phyloP scores from a whole-genome alignment of 2,888 invertebrate genomes.

The Dysmachus trigonus region DNA sequence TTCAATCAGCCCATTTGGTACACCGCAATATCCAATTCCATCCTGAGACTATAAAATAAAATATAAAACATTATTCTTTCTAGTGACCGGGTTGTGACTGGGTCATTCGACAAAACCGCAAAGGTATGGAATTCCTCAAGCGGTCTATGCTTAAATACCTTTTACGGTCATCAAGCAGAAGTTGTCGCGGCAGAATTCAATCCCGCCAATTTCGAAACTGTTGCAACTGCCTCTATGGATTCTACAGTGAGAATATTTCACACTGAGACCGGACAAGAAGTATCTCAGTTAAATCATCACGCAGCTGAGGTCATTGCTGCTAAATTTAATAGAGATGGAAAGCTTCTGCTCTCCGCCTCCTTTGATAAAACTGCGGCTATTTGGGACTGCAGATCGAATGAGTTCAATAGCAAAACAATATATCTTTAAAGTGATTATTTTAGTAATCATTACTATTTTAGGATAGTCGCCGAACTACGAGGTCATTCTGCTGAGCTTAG shows the following conservation, averaged over 20 bases:
- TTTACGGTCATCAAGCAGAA: conserved; percentile 80
- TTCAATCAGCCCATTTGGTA: conserved; percentile 82
- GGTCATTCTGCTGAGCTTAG: conserved; percentile 76
- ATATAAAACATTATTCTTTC: neutral
- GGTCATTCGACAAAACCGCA: conserved; percentile 83
- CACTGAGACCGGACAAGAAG: conserved; percentile 71
- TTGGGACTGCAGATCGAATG: conserved; percentile 76
- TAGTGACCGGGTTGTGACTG: conserved; percentile 78
- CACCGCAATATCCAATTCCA: conserved; percentile 55
- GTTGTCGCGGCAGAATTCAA: conserved; percentile 77
- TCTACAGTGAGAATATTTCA: conserved; percentile 77
- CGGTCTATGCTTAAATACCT: conserved; percentile 73
- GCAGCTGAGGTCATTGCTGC: conserved; percentile 79
- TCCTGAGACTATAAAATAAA: neutral
- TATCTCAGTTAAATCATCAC: conserved; percentile 73
- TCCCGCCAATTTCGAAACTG: conserved; percentile 68
- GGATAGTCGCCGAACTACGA: conserved; percentile 68
- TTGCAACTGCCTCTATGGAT: conserved; percentile 83
- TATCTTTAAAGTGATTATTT: neutral
- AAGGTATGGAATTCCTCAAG: conserved; percentile 76
- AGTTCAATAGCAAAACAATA: conserved; percentile 63
- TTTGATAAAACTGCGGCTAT: conserved; percentile 80
- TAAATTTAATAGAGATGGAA: conserved; percentile 75
- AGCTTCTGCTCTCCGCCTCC: conserved; percentile 78
- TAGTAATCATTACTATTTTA: conserved; percentile 54